phyloP scores from a whole-genome alignment of 2,113 vertebrate species.

The Merops nubicus region DNA sequence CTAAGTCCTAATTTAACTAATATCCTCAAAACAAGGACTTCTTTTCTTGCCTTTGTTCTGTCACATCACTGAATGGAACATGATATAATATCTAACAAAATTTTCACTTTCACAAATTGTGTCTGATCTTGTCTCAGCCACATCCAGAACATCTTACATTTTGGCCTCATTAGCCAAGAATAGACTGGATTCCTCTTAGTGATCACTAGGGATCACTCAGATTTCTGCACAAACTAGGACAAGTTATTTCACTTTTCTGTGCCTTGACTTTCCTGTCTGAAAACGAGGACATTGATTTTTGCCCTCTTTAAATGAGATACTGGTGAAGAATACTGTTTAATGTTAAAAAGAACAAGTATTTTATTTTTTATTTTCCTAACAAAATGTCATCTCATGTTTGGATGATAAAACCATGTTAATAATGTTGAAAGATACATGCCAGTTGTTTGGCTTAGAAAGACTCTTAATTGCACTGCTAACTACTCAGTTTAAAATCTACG shows the following conservation, averaged over 20 bases:
- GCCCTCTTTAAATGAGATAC: neutral
- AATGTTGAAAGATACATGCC: neutral
- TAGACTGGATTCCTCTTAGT: neutral
- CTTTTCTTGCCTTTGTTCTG: neutral
- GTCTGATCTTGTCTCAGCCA: neutral
- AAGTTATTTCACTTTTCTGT: neutral
- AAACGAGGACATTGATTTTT: neutral
- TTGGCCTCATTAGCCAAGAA: slow-evolving; percentile 31
- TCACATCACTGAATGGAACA: neutral
- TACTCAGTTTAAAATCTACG: neutral
- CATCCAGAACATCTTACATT: neutral
- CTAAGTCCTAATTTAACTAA: neutral
- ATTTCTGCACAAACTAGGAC: slow-evolving; percentile 22
- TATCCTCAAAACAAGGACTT: neutral
- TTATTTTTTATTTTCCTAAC: neutral
- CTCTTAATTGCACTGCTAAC: neutral
- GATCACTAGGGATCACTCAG: neutral
- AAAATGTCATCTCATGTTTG: neutral
- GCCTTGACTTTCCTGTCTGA: neutral
- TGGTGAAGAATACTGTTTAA: neutral
- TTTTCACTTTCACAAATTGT: neutral
- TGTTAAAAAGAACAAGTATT: neutral
- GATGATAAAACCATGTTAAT: neutral
- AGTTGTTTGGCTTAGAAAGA: neutral
- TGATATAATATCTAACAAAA: neutral